Evolutionary conservation across 2,888 invertebrate genomes (phyloP).

Genomic region (Lutraria lutraria): DNA sequence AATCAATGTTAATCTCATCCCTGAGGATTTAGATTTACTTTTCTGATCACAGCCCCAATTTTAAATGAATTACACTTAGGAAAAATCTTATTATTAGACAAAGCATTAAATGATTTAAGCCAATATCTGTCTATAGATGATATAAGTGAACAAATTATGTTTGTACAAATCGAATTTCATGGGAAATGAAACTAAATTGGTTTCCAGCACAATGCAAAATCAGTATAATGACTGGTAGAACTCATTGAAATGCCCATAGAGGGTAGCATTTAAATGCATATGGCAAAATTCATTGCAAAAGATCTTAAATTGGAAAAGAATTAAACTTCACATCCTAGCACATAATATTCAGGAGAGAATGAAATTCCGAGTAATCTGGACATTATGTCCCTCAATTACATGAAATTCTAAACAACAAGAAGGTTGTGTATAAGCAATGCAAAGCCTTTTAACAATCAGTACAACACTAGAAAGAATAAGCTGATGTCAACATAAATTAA

Average conservation of each 20-base stretch:
- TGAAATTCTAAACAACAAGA: not conserved
- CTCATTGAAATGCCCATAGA: not conserved
- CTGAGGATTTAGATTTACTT: slow-evolving; percentile 7
- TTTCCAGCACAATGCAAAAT: slow-evolving; percentile 7
- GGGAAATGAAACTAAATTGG: slow-evolving; percentile 10
- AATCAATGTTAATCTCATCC: not conserved
- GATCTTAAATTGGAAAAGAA: not conserved
- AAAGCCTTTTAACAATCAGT: too few species aligned
- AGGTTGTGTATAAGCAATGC: too few species aligned
- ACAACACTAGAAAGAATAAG: too few species aligned
- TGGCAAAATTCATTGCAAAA: not conserved
- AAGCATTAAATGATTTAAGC: slow-evolving; percentile 5
- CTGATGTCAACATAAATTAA: too few species aligned
- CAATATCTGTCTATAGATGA: not conserved
- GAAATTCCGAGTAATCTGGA: not conserved
- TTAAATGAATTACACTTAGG: not conserved
- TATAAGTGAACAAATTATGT: not conserved
- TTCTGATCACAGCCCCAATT: not conserved
- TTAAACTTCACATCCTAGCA: not conserved
- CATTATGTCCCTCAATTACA: not conserved
- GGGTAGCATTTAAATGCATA: not conserved
- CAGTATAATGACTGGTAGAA: not conserved
- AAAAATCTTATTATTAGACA: not conserved
- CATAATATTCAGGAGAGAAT: slow-evolving; percentile 6
- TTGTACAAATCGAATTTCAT: not conserved